These are phyloP conservation scores for Eidolon helvum DNA, from an alignment of 2,113 vertebrate species.

Conservation along the genomic window DNA sequence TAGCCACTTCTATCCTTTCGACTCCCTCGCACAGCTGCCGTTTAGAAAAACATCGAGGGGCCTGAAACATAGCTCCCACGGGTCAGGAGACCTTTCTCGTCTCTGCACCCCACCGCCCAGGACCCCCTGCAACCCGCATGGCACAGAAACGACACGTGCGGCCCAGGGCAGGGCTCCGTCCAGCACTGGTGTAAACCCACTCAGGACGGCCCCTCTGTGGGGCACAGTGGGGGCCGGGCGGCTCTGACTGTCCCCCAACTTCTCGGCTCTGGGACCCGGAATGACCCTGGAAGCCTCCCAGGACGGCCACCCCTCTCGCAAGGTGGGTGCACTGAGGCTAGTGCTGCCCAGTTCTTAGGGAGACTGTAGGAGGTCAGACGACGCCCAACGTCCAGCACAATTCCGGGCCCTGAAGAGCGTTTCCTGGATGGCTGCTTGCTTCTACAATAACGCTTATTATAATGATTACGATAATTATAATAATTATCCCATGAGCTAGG, in stretches of 20 bases:
- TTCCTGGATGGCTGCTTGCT: not conserved
- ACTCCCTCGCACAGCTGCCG: not conserved
- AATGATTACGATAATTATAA: no score
- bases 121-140: fast-evolving
- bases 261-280: not conserved
- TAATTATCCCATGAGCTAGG: no score
- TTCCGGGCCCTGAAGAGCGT: not conserved
- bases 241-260: not conserved
- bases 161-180: not conserved
- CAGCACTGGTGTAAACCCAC: not conserved
- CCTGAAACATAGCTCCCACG: no score
- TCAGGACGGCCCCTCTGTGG: not conserved
- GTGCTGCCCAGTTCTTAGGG: not conserved
- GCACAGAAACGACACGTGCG: fast-evolving
- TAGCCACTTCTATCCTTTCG: conserved; percentile 56
- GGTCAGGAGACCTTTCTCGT: not conserved
- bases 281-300: no score
- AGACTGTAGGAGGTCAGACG: not conserved
- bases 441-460: no score
- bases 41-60: not conserved
- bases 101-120: fast-evolving
- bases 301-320: no score
- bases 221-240: fast-evolving
- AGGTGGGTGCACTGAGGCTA: no score
- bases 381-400: not conserved